Conservation (phyloP, 2,888 invertebrate genomes). For the Ochropacha duplaris region DNA sequence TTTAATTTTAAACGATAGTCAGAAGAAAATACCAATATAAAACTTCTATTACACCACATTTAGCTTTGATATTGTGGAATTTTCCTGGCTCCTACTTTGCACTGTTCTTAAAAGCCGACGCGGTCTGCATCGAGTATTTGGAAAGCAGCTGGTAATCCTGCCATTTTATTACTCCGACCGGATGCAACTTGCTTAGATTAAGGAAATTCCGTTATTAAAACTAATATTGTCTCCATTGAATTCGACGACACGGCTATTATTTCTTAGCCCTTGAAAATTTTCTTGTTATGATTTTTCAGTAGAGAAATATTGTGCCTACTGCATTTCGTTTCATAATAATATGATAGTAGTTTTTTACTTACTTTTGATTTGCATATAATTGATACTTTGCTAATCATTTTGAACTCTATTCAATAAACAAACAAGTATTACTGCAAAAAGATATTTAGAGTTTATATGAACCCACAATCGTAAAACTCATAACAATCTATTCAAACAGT, state of each 20-base stretch:
- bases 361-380: too few species aligned
- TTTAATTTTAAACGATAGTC: too few species aligned
- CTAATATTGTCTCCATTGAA: not conserved
- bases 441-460: not conserved
- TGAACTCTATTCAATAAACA: too few species aligned
- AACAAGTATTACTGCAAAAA: too few species aligned
- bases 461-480: not conserved
- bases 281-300: not conserved
- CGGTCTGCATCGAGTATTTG: slow-evolving; percentile 2
- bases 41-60: not conserved
- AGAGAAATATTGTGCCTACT: not conserved
- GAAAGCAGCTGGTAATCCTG: slow-evolving; percentile 9
- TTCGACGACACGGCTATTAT: not conserved
- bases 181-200: slow-evolving; percentile 6
- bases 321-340: too few species aligned
- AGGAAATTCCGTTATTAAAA: not conserved
- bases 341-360: too few species aligned
- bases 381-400: too few species aligned
- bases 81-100: slow-evolving; percentile 8
- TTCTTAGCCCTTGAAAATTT: not conserved
- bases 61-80: slow-evolving; percentile 11
- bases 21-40: too few species aligned
- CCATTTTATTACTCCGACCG: slow-evolving; percentile 9
- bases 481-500: not conserved
- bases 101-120: slow-evolving; percentile 11